Evolutionary conservation across 1,140 invertebrate species (phyloP), one percentile per base, ranked within the genome.

Genomic region (Brachionus sp.): DNA sequence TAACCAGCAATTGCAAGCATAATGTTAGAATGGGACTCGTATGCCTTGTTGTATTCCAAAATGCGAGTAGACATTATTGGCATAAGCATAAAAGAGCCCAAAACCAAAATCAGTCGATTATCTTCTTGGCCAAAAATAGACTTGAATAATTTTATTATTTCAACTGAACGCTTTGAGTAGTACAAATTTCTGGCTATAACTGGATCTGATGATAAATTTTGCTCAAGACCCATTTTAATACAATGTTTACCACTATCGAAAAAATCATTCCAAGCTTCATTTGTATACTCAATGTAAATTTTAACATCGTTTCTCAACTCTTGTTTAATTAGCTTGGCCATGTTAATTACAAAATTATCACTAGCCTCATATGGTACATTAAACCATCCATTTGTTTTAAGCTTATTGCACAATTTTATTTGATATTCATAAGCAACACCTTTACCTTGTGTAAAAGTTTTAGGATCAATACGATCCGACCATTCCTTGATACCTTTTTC

Each of bases 211-310:
- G 84, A 85, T 0, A 86, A 77, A n/a, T 78, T 42, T 0, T 85
- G 77, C 37, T 77, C 44, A 46, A 75, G 62, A 0, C 86, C 86
- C 53, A 84, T 44, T 64, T 86, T 85, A 33, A 83, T 50, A 1
- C 83, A 84, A 46, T 86, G 86, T 25, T 73, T 50, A 2, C 83
- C 85, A 70, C 86, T 85, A 29, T 85, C 39, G 62, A 86, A 86
- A 66, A 86, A 86, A 19, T 85, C 85, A 83, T 86, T 86, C 86
- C 86, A 86, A 9, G 86, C 86, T 46, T 86, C 86, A 64, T 86
- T 86, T 12, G 86, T 86, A 73, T 86, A 86, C 29, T 86, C 86
- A 10, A 86, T 42, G 70, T 86, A 86, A 1, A 86, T 83, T 7
- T 37, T 75, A 3, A 75, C 37, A 46, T 75, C 70, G 44, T 75